Evolutionary conservation across 1,140 invertebrate species (phyloP).

Genomic region (Scylla paramamosain): DNA sequence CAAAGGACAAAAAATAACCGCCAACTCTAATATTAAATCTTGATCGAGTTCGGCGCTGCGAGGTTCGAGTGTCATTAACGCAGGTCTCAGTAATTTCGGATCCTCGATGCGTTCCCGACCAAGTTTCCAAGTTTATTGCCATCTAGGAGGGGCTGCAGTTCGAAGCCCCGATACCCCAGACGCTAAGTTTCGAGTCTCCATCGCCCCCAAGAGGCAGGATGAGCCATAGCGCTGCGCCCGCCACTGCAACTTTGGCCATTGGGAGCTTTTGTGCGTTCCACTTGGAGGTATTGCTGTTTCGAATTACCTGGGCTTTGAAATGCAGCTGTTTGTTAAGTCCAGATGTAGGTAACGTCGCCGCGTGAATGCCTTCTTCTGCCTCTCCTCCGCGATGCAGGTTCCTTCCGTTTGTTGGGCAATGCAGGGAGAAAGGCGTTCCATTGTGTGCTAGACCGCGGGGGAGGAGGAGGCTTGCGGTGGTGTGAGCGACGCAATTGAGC

Average conservation of each 20-base stretch:
- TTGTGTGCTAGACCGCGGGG: too few species aligned
- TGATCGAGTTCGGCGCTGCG: not conserved
- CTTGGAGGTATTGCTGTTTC: constrained; percentile 11
- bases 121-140: constrained; percentile 23
- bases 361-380: not conserved
- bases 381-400: not conserved
- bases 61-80: not conserved
- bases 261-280: not conserved
- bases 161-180: constrained; percentile 9
- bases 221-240: not conserved
- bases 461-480: too few species aligned
- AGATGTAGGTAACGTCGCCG: not conserved
- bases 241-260: not conserved
- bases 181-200: not conserved
- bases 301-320: constrained; percentile 2
- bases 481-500: too few species aligned
- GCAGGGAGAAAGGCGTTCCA: too few species aligned
- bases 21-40: constrained; percentile 15
- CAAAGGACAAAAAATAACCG: not conserved
- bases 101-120: not conserved
- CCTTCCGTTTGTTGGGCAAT: too few species aligned
- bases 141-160: not conserved
- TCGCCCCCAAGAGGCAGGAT: not conserved
- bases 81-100: not conserved
- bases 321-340: constrained; percentile 3